A percentile compares a stretch with the other conserved stretches of the same genome.
Conservation (phyloP, 2,888 invertebrate genomes). For the Platycheirus albimanus region DNA sequence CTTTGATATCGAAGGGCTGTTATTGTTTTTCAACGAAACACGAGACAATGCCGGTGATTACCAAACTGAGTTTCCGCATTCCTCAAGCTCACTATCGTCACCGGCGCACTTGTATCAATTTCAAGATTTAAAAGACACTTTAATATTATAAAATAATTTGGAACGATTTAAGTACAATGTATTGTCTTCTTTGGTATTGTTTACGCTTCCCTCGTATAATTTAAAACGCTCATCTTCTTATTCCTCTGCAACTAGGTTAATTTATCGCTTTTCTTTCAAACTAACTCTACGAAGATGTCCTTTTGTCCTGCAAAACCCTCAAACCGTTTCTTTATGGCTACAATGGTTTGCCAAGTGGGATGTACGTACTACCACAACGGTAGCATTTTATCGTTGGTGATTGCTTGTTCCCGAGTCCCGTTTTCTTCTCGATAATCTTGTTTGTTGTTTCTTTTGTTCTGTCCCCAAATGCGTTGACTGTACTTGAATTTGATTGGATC, state of each 20-base stretch:
- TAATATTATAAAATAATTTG: constrained; percentile 36
- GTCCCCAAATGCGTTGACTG: constrained; percentile 8
- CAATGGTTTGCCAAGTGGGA: constrained; percentile 37
- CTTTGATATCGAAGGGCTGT: too few relatives aligned
- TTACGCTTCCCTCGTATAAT: constrained; percentile 37
- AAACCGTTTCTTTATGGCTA: too few relatives aligned
- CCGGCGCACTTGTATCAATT: constrained; percentile 51
- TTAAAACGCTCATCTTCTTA: constrained; percentile 12
- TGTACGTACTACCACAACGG: constrained; percentile 36
- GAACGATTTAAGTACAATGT: too few relatives aligned
- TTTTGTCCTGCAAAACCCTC: constrained; percentile 42
- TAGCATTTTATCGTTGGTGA: constrained; percentile 33
- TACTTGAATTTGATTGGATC: neutral
- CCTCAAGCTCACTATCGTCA: constrained; percentile 38
- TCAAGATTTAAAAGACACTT: constrained; percentile 42
- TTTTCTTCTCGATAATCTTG: neutral
- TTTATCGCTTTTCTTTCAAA: constrained; percentile 20
- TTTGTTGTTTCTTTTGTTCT: neutral
- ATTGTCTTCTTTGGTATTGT: too few relatives aligned
- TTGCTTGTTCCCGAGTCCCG: neutral
- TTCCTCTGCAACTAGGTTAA: constrained; percentile 37
- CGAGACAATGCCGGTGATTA: too few relatives aligned
- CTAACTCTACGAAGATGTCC: constrained; percentile 47
- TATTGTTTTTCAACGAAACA: too few relatives aligned
- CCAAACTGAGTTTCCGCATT: constrained; percentile 37